phyloP scores from a whole-genome alignment of 2,797 vertebrate species.

The Acipenser oxyrinchus region DNA sequence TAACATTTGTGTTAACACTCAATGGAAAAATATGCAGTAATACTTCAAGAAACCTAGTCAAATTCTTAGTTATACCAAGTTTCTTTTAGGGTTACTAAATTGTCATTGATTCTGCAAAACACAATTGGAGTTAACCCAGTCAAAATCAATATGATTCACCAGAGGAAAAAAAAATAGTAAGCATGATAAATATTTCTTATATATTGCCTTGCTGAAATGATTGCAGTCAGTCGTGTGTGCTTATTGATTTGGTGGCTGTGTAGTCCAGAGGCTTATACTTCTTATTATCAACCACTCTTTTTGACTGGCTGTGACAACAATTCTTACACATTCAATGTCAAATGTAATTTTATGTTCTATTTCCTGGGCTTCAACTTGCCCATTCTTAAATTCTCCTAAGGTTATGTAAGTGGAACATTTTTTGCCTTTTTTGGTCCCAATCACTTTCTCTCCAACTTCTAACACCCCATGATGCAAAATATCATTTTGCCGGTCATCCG shows the following conservation, averaged over 20 bases:
- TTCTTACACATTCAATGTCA: conserved; percentile 85
- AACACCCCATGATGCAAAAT: conserved; percentile 83
- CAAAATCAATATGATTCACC: not conserved
- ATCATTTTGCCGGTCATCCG: conserved; percentile 89
- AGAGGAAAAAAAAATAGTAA: not conserved
- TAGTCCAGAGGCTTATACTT: conserved; percentile 92
- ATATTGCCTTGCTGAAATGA: conserved; percentile 30
- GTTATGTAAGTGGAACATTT: conserved; percentile 81
- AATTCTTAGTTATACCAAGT: too few species aligned
- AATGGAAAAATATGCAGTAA: too few species aligned
- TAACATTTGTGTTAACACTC: too few species aligned
- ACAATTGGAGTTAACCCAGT: too few species aligned
- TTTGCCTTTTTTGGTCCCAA: conserved; percentile 72
- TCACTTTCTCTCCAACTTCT: conserved; percentile 81
- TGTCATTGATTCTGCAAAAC: too few species aligned
- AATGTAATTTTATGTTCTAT: conserved; percentile 88
- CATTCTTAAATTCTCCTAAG: conserved; percentile 87
- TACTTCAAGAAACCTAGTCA: too few species aligned
- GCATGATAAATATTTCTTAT: conserved; percentile 24
- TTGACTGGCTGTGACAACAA: conserved; percentile 83
- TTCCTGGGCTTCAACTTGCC: conserved; percentile 82
- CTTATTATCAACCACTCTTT: conserved; percentile 94
- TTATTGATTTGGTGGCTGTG: conserved; percentile 68
- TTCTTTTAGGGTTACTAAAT: too few species aligned
- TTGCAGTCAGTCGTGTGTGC: conserved; percentile 32